Base-by-base conservation (phyloP, 2,888 invertebrate genomes). In the Macaria notata region DNA sequence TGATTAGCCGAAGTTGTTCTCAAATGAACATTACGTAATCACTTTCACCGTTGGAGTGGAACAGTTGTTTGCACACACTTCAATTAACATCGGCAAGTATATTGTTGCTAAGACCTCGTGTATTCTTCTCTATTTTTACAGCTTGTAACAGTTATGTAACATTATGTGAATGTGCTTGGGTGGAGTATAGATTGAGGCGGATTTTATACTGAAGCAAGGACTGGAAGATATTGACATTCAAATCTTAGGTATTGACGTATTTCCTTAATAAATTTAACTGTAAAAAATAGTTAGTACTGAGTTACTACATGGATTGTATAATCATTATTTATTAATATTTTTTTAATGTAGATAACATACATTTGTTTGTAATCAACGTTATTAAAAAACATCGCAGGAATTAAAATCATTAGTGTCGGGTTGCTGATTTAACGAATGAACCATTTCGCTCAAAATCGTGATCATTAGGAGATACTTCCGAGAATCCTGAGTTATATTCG, bases 11-110 rank as follows among this genome's bases (percentile, higher is more conserved):
- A 57, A 60, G 56, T 43, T 66, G 63, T 64, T 70, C 66, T 67
- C 61, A 76, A 76, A 79, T 76, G 74, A 71, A 65, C 55, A 66
- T 88, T 84, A 77, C 68, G 69, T 69, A 85, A 87, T 63, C 55
- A 83, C 88, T 88, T 88, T 88, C 88, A 78, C 88, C 69, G 52
- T 60, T 56, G 55, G 61, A 64, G 55, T 62, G 62, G 58, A 75
- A 68, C 70, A 65, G 72, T 78, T 72, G 72, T 78, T 78, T 78
- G 79, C 76, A 76, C 76, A 76, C 71, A 77, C 80, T 83, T 77
- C 83, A 86, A 86, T 88, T 87, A 88, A 81, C 86, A 85, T 77
- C 71, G 70, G 71, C 78, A 76, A 72, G 73, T 74, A 76, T 71
- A 72, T 70, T 72, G 71, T 74, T 72, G 58, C 65, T 68, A 67